Evolutionary conservation across 2,888 invertebrate genomes (phyloP), one percentile per base, ranked within the genome.

Genomic region (Noctua pronuba): DNA sequence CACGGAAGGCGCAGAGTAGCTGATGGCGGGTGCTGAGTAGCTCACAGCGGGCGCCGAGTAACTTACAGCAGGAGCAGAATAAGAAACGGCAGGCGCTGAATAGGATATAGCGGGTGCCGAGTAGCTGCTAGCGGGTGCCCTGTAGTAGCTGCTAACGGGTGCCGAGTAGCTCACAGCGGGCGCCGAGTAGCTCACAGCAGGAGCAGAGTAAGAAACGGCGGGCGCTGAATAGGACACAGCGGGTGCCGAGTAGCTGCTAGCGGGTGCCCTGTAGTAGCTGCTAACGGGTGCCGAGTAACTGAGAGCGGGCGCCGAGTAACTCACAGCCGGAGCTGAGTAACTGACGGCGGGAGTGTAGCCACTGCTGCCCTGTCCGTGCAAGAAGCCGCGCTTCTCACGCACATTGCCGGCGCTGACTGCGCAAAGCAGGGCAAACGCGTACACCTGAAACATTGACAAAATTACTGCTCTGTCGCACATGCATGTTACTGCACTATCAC

Each of bases 301-400:
- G 21, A 28, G 5, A 60, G 70, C 31, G 0, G 80, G 55, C 0
- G 67, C 24, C 10, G 73, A 6, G 69, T 73, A 75, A n/a, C 79
- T 52, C 10, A 44, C 31, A 13, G 80, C 41, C 0, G 80, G 55
- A 0, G 66, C 28, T 2, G 73, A 3, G 69, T 73, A 74, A 35
- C 78, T 52, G 24, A 21, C 41, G 2, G 70, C 28, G 10, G 46
- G 44, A 18, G 72, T 46, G 28, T 55, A 55, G 62, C 70, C 52
- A 44, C 71, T 64, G 71, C 58, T 31, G 28, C 6, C 58, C 78
- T 60, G 67, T 0, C 70, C 82, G 46, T 71, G 64, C 46, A 75
- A 64, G 60, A 58, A 77, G 28, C 91, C 90, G 60, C 91, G 89
- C 82, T 90, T 91, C 72, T 86, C 85, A 8, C 90, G 89, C 3